Percentiles rank a stretch among this genome's conserved stretches.
phyloP scores from a whole-genome alignment of 2,888 invertebrate genomes.

The Xestia sexstrigata region DNA sequence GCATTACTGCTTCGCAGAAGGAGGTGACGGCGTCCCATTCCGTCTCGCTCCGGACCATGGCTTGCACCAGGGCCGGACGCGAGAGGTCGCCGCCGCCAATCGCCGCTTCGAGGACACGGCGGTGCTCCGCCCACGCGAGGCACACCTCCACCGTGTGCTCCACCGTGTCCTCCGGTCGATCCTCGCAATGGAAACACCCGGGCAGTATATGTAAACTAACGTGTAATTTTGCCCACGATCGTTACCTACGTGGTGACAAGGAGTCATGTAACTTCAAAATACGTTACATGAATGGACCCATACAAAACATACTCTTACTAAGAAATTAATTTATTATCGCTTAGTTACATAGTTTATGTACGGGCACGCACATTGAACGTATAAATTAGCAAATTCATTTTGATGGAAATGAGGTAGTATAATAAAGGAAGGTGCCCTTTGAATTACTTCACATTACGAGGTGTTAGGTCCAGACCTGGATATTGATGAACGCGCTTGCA shows the following conservation, averaged over 20 bases:
- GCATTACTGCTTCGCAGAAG: too few species aligned
- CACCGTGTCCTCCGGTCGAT: too few species aligned
- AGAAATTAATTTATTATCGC: conserved; percentile 38
- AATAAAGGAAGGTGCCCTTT: conserved; percentile 54
- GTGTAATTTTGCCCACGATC: neutral
- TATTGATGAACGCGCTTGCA: conserved; percentile 44
- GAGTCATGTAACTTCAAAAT: conserved; percentile 15
- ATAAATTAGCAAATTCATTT: conserved; percentile 55
- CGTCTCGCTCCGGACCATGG: too few species aligned
- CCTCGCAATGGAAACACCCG: too few species aligned
- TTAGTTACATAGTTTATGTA: conserved; percentile 33
- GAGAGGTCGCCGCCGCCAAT: too few species aligned
- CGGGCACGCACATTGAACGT: conserved; percentile 45
- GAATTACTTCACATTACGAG: conserved; percentile 51
- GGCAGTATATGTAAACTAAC: neutral
- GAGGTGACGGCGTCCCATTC: too few species aligned
- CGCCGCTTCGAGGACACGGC: too few species aligned
- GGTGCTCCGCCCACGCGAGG: too few species aligned
- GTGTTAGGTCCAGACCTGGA: conserved; percentile 22
- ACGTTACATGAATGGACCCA: neutral
- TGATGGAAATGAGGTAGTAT: conserved; percentile 52
- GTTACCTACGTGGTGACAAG: neutral
- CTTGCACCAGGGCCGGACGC: too few species aligned
- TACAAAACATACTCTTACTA: neutral
- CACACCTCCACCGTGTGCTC: too few species aligned